Evolutionary conservation across 2,888 invertebrate genomes (phyloP).

Genomic region (Acleris holmiana): DNA sequence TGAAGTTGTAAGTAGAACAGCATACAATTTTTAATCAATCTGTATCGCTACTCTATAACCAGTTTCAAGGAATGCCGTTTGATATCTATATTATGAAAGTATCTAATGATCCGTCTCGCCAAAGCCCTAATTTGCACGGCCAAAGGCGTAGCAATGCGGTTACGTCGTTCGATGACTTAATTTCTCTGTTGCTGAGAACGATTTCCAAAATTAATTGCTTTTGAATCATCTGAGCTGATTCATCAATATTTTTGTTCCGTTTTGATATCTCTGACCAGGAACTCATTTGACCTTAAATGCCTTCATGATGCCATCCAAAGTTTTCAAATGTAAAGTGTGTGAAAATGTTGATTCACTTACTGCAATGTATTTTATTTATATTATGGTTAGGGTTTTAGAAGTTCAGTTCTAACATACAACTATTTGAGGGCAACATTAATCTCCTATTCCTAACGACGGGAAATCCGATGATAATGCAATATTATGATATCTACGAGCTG

Average conservation of each 20-base stretch:
- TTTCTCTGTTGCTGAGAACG: constrained; percentile 39
- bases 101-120: constrained; percentile 6
- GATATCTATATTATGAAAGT: constrained; percentile 14
- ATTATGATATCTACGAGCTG: no score
- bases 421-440: no score
- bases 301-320: no score
- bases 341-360: not conserved
- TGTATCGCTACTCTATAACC: not conserved
- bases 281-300: not conserved
- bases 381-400: no score
- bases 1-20: not conserved
- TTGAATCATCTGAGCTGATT: constrained; percentile 18
- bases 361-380: no score
- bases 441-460: no score
- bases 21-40: not conserved
- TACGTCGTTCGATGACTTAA: constrained; percentile 22
- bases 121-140: constrained; percentile 14
- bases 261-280: constrained; percentile 1
- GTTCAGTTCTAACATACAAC: no score
- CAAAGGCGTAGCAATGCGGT: not conserved
- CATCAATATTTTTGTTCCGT: constrained; percentile 2
- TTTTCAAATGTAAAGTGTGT: not conserved
- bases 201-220: constrained; percentile 49
- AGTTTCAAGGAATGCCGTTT: constrained; percentile 9
- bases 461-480: no score